Evolutionary conservation across 2,888 invertebrate genomes (phyloP).

Genomic region (Leucania comma): DNA sequence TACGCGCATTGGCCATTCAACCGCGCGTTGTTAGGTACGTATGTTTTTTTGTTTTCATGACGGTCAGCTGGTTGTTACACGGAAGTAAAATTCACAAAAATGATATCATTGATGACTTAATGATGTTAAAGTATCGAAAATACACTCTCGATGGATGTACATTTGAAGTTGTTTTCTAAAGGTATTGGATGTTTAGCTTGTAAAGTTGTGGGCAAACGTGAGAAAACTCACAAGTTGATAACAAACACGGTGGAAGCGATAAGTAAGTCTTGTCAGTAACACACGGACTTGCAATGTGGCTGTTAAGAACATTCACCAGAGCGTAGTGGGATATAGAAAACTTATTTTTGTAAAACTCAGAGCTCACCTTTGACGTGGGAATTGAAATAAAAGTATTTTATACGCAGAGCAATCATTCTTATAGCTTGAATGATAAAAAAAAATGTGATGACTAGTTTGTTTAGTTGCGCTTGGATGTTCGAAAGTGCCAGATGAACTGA

Average conservation of each 20-base stretch:
- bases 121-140: slow-evolving; percentile 38
- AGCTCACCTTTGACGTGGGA: background rate
- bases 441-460: background rate
- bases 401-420: too few relatives aligned
- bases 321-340: background rate
- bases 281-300: slow-evolving; percentile 8
- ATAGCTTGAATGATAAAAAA: background rate
- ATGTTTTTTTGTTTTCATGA: slow-evolving; percentile 68
- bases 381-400: background rate
- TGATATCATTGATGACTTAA: slow-evolving; percentile 56
- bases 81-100: slow-evolving; percentile 49
- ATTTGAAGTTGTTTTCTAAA: slow-evolving; percentile 29
- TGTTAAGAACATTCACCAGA: slow-evolving; percentile 28
- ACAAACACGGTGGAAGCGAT: slow-evolving; percentile 34
- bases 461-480: background rate
- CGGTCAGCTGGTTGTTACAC: slow-evolving; percentile 72
- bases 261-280: slow-evolving; percentile 20
- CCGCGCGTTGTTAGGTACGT: slow-evolving; percentile 81
- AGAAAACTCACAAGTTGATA: slow-evolving; percentile 53
- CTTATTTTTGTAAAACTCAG: slow-evolving; percentile 1
- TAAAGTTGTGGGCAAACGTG: slow-evolving; percentile 37
- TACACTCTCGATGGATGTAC: slow-evolving; percentile 16
- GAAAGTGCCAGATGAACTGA: too few relatives aligned
- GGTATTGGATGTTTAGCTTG: slow-evolving; percentile 32
- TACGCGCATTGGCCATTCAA: slow-evolving; percentile 81